Percentiles rank a stretch among this genome's conserved stretches.
Conservation (phyloP, 1,140 invertebrate species). For the Hypothenemus hampei region DNA sequence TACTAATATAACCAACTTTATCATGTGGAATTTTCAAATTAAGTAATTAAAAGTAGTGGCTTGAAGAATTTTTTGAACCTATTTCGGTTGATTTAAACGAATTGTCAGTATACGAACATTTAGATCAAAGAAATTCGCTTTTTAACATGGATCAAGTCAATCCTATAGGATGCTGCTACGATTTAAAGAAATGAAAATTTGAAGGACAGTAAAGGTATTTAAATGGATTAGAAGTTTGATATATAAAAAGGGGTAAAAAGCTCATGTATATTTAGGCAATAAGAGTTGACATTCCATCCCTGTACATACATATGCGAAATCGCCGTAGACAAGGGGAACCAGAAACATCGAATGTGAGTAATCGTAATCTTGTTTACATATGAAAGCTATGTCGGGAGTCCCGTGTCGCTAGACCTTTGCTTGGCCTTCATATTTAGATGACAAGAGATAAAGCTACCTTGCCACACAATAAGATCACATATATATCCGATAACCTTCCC, state of each 20-base stretch:
- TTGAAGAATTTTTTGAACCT: too few relatives aligned
- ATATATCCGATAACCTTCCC: too few relatives aligned
- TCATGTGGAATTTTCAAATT: neutral
- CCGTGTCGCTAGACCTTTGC: slow-evolving; percentile 22
- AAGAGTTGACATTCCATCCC: slow-evolving; percentile 24
- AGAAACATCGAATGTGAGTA: slow-evolving; percentile 39
- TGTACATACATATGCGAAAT: slow-evolving; percentile 19
- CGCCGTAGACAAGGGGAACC: slow-evolving; percentile 2
- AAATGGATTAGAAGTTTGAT: slow-evolving; percentile 12
- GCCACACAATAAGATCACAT: slow-evolving; percentile 23
- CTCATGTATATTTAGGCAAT: slow-evolving; percentile 23
- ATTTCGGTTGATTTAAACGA: too few relatives aligned
- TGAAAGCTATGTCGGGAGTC: slow-evolving; percentile 35
- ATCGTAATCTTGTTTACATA: slow-evolving; percentile 42
- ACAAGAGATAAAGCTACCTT: slow-evolving; percentile 24
- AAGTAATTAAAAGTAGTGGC: too few relatives aligned
- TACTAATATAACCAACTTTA: slow-evolving; percentile 3
- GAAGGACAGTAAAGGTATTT: slow-evolving; percentile 12
- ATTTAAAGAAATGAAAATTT: too few relatives aligned
- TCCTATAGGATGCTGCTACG: too few relatives aligned
- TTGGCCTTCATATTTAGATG: slow-evolving; percentile 29
- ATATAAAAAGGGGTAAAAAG: slow-evolving; percentile 14
- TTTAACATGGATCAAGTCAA: too few relatives aligned
- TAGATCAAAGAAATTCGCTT: too few relatives aligned
- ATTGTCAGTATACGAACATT: too few relatives aligned